phyloP scores from a whole-genome alignment of 2,113 vertebrate species.

The Anoplopoma fimbria region DNA sequence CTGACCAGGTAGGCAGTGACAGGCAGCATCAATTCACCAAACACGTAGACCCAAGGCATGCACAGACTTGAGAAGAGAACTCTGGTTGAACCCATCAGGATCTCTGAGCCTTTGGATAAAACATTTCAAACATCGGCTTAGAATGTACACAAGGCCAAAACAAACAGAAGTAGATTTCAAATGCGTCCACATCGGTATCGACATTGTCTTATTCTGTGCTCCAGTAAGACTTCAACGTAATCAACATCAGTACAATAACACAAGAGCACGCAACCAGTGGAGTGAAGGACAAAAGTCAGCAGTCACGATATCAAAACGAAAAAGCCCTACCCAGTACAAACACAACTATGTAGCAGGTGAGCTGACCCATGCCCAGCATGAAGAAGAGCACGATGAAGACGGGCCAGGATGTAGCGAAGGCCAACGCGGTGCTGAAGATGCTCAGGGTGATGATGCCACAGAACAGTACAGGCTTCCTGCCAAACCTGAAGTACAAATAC shows the following conservation, averaged over 20 bases:
- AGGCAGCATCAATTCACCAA: slow-evolving; percentile 33
- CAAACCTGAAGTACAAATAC: slow-evolving; percentile 50
- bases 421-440: slow-evolving; percentile 40
- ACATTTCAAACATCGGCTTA: neutral
- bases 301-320: neutral
- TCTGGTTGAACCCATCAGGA: slow-evolving; percentile 44
- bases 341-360: slow-evolving; percentile 30
- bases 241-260: neutral
- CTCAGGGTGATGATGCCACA: neutral
- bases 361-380: slow-evolving; percentile 57
- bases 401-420: slow-evolving; percentile 54
- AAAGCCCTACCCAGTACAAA: slow-evolving; percentile 66
- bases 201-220: neutral
- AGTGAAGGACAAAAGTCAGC: neutral
- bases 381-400: slow-evolving; percentile 59
- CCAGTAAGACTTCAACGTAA: neutral
- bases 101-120: slow-evolving; percentile 56
- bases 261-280: neutral
- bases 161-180: neutral
- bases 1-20: slow-evolving; percentile 47
- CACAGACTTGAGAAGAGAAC: slow-evolving; percentile 52
- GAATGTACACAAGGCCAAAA: neutral
- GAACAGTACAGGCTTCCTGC: slow-evolving; percentile 67
- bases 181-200: neutral
- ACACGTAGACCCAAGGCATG: slow-evolving; percentile 12